Evolutionary conservation across 2,797 vertebrate species (phyloP), one percentile per base, ranked within the genome.

Genomic region (Cirrhinus mrigala): DNA sequence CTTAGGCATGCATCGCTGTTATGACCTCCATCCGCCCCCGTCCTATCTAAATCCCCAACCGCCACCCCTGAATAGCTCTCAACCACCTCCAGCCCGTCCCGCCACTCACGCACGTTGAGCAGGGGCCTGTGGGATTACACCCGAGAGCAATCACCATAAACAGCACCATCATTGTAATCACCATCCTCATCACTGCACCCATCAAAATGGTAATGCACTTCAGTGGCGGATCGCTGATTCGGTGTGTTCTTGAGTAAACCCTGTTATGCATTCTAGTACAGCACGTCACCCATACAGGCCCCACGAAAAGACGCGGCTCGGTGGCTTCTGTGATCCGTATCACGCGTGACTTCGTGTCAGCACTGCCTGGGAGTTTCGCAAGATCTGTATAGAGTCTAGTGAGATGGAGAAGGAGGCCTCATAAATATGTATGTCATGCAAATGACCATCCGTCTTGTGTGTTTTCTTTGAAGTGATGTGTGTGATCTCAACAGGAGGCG

Each of bases 391-490:
- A 70, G 62, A 80, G 78, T 81, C 64, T 68, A 78, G 58, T 64
- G 70, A 88, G 85, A 87, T 82, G 62, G 27, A 82, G 80, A 71
- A 70, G 77, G 71, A 58, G 77, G 62, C 18, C 29, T 52, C 83
- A 90, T 90, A 87, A 88, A 89, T 89, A 90, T 90, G 85, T 52
- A 89, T 90, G 74, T 24, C 56, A 88, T 89, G 87, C 85, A 88
- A 88, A 87, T 86, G 79, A 15, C 69, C 68, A 73, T 85, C 40
- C n/a, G 64, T 69, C 83, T 79, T 85, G 66, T 69, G 40, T 83
- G 46, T 88, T 82, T 82, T 76, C 85, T 89, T 88, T 86, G 86
- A 87, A 89, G 83, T 81, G 78, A 70, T 84, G 69, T 87, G 73
- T 85, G 77, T 58, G 64, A 52, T 77, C 82, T 54, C 79, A 62